Evolutionary conservation across 2,113 vertebrate genomes (phyloP).

Genomic region (Channa maculata): DNA sequence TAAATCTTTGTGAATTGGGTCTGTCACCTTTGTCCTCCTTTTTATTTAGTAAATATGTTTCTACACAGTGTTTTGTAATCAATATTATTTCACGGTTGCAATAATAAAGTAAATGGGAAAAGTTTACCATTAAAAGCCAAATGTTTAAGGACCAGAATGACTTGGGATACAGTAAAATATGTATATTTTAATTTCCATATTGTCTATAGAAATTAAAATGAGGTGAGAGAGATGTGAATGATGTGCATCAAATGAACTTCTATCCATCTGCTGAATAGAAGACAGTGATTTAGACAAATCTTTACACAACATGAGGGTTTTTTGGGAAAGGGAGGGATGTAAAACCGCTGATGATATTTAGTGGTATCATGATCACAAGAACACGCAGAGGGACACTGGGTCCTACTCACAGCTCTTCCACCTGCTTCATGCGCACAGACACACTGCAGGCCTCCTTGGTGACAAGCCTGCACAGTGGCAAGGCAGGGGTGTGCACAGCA

Average conservation of each 20-base stretch:
- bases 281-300: slow-evolving; percentile 21
- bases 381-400: slow-evolving; percentile 63
- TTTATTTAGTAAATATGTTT: no score
- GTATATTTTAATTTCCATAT: no score
- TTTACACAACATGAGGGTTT: slow-evolving; percentile 42
- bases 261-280: slow-evolving; percentile 76
- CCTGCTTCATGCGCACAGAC: slow-evolving; percentile 99
- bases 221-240: slow-evolving; percentile 33
- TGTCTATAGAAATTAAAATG: slow-evolving; percentile 12
- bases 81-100: no score
- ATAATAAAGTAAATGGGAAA: no score
- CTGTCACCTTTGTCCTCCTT: no score
- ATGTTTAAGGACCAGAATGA: not conserved
- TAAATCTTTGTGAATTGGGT: no score
- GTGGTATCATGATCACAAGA: slow-evolving; percentile 58
- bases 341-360: slow-evolving; percentile 20
- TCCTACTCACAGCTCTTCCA: slow-evolving; percentile 99
- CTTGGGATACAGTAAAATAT: not conserved
- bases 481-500: slow-evolving; percentile 84
- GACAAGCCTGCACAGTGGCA: slow-evolving; percentile 86
- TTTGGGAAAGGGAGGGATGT: slow-evolving; percentile 1
- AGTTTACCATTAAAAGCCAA: not conserved
- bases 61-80: no score
- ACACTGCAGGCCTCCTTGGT: slow-evolving; percentile 99
- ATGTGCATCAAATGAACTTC: slow-evolving; percentile 48